Percentiles rank a stretch among this genome's conserved stretches.
These are phyloP conservation scores for Catharus bicknelli DNA, from an alignment of 2,113 vertebrate genomes.

Conservation along the genomic window DNA sequence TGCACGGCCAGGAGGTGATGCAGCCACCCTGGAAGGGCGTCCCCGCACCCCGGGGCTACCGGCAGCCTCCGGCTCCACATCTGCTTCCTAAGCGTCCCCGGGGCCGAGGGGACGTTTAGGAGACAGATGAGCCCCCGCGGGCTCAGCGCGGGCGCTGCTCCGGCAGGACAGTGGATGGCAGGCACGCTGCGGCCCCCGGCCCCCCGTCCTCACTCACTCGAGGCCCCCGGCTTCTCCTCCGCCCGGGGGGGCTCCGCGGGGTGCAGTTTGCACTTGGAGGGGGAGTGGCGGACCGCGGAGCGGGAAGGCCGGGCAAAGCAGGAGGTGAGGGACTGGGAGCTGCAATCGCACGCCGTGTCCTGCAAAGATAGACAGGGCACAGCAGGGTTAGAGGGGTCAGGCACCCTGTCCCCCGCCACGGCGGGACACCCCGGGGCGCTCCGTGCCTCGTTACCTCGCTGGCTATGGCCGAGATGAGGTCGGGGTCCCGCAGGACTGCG, in stretches of 20 bases:
- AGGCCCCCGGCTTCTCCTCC: constrained; percentile 77
- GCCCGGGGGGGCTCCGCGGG: constrained; percentile 72
- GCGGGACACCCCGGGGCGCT: neutral
- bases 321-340: constrained; percentile 86
- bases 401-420: neutral
- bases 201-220: constrained; percentile 73
- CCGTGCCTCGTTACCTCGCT: constrained; percentile 78
- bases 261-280: constrained; percentile 89
- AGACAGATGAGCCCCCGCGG: constrained; percentile 42
- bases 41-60: neutral
- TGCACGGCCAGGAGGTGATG: neutral
- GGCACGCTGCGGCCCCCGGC: constrained; percentile 8
- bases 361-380: constrained; percentile 63
- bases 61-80: neutral
- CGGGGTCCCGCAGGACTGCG: constrained; percentile 64
- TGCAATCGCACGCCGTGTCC: constrained; percentile 93
- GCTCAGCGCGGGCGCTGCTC: neutral
- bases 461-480: constrained; percentile 59
- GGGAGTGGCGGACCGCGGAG: constrained; percentile 80
- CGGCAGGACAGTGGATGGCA: constrained; percentile 19
- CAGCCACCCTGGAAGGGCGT: neutral
- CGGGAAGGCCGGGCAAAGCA: constrained; percentile 86
- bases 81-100: constrained; percentile 49
- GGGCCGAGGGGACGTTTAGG: constrained; percentile 40
- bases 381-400: neutral